Conservation (phyloP, 2,113 vertebrate species). For the Elanoides forficatus region DNA sequence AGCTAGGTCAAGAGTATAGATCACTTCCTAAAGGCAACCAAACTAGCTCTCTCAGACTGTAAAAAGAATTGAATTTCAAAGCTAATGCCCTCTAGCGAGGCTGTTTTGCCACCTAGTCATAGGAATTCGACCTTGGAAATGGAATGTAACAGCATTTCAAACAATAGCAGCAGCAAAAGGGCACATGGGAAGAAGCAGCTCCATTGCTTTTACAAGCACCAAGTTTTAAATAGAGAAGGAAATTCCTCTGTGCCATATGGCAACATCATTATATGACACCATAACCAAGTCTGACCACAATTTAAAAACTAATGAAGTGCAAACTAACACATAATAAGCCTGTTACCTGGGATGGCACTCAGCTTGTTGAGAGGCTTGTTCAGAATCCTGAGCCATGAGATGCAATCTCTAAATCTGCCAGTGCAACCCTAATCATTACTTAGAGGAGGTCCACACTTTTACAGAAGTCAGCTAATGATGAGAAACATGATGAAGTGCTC, state of each 20-base stretch:
- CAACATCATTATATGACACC: background rate
- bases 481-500: background rate
- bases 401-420: slow-evolving; percentile 1
- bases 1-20: background rate
- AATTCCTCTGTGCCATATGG: background rate
- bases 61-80: background rate
- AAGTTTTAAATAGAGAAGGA: background rate
- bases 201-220: background rate
- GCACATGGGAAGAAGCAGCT: background rate
- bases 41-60: background rate
- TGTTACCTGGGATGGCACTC: background rate
- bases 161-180: background rate
- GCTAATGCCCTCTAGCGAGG: background rate
- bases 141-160: background rate
- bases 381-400: background rate
- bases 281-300: background rate
- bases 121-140: background rate
- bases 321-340: background rate
- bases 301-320: background rate
- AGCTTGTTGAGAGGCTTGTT: background rate
- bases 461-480: background rate
- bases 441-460: background rate
- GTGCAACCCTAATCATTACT: background rate
- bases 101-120: background rate
- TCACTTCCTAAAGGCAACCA: background rate